Conservation (phyloP, 23 tunicate genomes). For the Trididemnum nubilum region DNA sequence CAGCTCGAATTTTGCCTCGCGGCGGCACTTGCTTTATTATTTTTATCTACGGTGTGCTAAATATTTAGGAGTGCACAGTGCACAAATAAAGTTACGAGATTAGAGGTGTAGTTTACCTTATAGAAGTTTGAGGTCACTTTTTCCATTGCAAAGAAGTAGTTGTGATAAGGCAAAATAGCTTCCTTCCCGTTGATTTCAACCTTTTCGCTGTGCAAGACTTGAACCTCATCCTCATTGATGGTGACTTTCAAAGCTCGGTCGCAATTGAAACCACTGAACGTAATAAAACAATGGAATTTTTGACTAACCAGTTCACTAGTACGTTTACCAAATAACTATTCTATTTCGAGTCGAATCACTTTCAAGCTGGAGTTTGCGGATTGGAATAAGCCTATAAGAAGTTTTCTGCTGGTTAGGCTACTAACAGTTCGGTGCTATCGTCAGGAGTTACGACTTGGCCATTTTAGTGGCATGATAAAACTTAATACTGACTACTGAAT, state of each 20-base stretch:
- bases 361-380: too few species aligned
- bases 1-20: too few species aligned
- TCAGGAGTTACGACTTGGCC: too few species aligned
- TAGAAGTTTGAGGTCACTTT: constrained; percentile 93
- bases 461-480: too few species aligned
- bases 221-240: constrained; percentile 85
- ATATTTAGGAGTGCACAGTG: too few species aligned
- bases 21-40: too few species aligned
- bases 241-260: constrained; percentile 83
- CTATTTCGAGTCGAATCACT: not conserved
- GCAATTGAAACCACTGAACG: constrained; percentile 61
- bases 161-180: constrained; percentile 87
- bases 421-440: too few species aligned
- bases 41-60: too few species aligned
- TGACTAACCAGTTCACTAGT: not conserved
- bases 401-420: too few species aligned
- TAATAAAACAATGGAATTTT: not conserved
- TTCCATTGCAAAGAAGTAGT: constrained; percentile 92
- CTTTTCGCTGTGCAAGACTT: constrained; percentile 73
- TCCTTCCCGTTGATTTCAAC: constrained; percentile 84
- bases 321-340: not conserved
- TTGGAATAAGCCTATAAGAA: too few species aligned
- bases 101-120: constrained; percentile 83
- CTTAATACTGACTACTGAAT: too few species aligned
- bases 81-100: too few species aligned